Conservation (phyloP, 2,888 invertebrate genomes). For the Lasioglossum pauxillum region DNA sequence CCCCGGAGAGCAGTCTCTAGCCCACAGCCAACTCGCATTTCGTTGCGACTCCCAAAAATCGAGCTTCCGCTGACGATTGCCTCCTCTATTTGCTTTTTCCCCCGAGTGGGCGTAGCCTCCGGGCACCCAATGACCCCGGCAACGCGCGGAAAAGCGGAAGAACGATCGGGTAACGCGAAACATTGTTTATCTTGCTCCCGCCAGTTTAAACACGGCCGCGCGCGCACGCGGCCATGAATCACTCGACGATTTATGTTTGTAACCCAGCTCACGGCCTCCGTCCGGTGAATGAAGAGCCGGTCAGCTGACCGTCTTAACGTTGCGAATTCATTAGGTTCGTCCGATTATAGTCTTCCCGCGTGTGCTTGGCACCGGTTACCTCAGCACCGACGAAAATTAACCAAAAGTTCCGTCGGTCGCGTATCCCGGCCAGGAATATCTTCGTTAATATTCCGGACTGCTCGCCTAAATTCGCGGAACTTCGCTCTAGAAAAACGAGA, state of each 20-base stretch:
- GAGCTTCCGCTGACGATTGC: neutral
- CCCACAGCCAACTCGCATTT: no score
- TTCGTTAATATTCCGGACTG: neutral
- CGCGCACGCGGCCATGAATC: neutral
- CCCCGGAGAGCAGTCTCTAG: neutral
- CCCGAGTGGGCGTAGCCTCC: neutral
- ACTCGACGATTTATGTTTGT: neutral
- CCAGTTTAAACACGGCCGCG: neutral
- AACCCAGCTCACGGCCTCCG: neutral
- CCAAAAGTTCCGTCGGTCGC: neutral
- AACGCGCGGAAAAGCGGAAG: neutral
- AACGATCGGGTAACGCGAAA: neutral
- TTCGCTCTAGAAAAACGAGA: neutral
- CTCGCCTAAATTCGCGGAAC: neutral
- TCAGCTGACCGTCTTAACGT: neutral
- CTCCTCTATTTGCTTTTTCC: neutral
- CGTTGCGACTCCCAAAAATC: neutral
- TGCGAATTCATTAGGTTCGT: neutral
- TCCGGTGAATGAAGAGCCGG: conserved; percentile 3
- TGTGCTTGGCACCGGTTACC: neutral
- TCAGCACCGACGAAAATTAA: neutral
- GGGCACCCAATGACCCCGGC: neutral
- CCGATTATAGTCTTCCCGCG: neutral
- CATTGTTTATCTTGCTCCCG: neutral
- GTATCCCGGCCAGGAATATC: neutral